Base-by-base conservation (phyloP, 37 sponge, comb jelly and placozoan species). In the Agelas oroides region DNA sequence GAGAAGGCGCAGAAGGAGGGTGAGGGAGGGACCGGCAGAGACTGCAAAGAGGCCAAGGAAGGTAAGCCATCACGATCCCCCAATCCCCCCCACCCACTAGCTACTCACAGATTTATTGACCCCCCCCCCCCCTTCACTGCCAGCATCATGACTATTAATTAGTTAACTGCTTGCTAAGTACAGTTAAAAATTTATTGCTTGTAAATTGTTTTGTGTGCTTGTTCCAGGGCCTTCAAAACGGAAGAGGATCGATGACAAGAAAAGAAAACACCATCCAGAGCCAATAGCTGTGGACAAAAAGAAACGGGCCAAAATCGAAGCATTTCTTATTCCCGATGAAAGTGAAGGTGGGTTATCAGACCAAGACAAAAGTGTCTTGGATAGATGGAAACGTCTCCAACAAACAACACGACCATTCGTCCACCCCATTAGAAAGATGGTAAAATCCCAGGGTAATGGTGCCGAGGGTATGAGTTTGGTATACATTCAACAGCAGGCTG, bases 341-440 rank as follows among this genome's bases (percentile, higher is more conserved):
- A 5, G 13, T 27, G 79, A 78, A 14, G 28, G 55, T 18, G 53
- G 53, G 14, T 60, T 78, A 15, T 32, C 83, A 21, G 76, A 78
- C 1, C 37, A 67, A 38, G 91, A 90, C 69, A 78, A 71, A 33
- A 24, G 71, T 0, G 53, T 35, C 16, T 57, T 90, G 52, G 73
- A 78, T 11, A 56, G 72, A 52, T 90, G 91, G 91, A 90, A 90
- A 57, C 57, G 67, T 17, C 27, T 85, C 24, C 86, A 89, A 35
- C 68, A 76, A 46, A 40, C 59, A 11, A 73, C 64, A 0, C 20
- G 1, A 0, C 62, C 83, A 0, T 78, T 78, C 62, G 11, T 41
- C 18, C 79, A 78, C 46, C 46, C 46, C 46, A 20, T 81, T 5
- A 53, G 70, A 33, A 71, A 68, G 59, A 38, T 70, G 5, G 37